Percentiles rank a stretch among this genome's conserved stretches.
Evolutionary conservation across 2,888 invertebrate genomes (phyloP).

Genomic region (Dynastes grantii): DNA sequence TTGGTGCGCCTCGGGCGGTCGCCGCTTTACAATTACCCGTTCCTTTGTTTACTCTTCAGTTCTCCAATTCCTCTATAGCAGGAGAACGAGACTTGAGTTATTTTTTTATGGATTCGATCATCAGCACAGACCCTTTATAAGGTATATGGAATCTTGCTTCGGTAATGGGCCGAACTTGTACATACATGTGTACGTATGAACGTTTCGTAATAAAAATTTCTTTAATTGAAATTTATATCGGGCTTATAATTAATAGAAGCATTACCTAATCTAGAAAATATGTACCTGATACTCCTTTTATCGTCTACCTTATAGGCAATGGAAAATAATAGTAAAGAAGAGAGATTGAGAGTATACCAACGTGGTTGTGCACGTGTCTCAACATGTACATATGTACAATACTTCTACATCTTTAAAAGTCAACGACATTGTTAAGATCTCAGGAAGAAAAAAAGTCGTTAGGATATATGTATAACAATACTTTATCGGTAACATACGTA

Average conservation of each 20-base stretch:
- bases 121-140: conserved; percentile 1
- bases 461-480: too few species aligned
- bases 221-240: conserved; percentile 21
- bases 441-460: too few species aligned
- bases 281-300: neutral
- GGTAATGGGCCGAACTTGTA: neutral
- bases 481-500: too few species aligned
- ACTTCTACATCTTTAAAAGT: too few species aligned
- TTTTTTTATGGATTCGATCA: neutral
- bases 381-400: too few species aligned
- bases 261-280: conserved; percentile 7
- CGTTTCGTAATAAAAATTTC: neutral
- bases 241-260: neutral
- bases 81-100: neutral
- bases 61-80: conserved; percentile 1
- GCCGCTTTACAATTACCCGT: conserved; percentile 33
- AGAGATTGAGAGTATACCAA: too few species aligned
- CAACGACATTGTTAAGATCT: too few species aligned
- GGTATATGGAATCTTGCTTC: conserved; percentile 9
- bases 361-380: too few species aligned
- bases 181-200: neutral
- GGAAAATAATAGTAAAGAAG: too few species aligned
- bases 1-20: conserved; percentile 21
- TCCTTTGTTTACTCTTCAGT: conserved; percentile 35
- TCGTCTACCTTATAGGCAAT: neutral